Evolutionary conservation across 2,113 vertebrate genomes (phyloP).

Genomic region (Puffinus mauretanicus): DNA sequence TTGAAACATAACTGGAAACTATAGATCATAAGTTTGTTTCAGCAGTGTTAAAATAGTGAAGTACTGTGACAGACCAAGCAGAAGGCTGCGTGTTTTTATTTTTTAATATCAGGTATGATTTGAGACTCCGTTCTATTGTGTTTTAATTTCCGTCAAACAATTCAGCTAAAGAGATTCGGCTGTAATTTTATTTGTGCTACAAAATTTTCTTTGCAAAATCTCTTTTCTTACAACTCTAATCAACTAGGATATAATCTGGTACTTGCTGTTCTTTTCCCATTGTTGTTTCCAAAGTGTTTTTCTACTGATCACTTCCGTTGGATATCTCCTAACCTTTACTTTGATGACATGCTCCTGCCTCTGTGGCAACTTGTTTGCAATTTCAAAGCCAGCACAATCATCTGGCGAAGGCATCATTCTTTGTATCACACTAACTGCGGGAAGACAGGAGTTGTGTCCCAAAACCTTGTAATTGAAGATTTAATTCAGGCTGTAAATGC

Average conservation of each 20-base stretch:
- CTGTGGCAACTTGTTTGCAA: not conserved
- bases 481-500: not conserved
- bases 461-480: not conserved
- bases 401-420: not conserved
- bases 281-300: not conserved
- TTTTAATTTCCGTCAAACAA: not conserved
- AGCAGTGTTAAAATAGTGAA: not conserved
- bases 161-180: not conserved
- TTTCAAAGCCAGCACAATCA: not conserved
- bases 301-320: not conserved
- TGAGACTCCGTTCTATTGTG: not conserved
- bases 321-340: not conserved
- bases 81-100: not conserved
- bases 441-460: not conserved
- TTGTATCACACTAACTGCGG: not conserved
- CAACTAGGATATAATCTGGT: not conserved
- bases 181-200: not conserved
- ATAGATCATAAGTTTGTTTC: not conserved
- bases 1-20: not conserved
- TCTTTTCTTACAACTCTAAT: not conserved
- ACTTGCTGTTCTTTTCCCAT: not conserved
- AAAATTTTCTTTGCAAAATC: not conserved
- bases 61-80: not conserved
- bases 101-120: not conserved
- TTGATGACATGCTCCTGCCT: not conserved